Base-by-base conservation (phyloP, 92 coral and sea anemone genomes). In the Epizoanthus rinbou region DNA sequence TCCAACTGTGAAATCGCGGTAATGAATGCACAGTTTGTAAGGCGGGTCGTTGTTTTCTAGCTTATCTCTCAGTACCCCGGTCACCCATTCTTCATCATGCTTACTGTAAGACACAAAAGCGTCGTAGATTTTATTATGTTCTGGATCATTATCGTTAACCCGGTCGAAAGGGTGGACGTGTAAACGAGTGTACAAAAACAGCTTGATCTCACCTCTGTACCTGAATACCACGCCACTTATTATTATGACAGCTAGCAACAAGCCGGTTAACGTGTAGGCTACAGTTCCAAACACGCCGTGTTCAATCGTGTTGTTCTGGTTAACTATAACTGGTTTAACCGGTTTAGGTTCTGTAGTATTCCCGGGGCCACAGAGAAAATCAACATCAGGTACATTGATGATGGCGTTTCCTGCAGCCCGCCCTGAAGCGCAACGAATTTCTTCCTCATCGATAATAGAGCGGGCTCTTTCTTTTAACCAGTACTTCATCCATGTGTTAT, bases 131-230 rank as follows among this genome's bases (percentile, higher is more conserved):
- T 94, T 94, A 28, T 53, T 57, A 21, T 56, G 23, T 14, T 63
- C 19, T 10, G 88, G 84, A 24, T 94, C 95, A 10, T 89, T 80
- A 75, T 94, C 95, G 69, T 94, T 89, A 25, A 89, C 78, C 22
- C 89, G 92, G 67, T 92, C 98, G 53, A 94, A 94, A 41, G 95
- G 98, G 73, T 92, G 96, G 88, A 95, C 82, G 63, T 92, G 82
- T 53, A 94, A 86, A 54, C 88, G 92, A 5, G 98, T 86, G 78
- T 85, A 89, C 79, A 94, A 58, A 9, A 94, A 65, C 17, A 92
- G 91, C 24, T 94, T 94, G 57, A 94, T 75, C 72, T 89, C 96
- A 14, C 92, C 83, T 43, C 94, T 82, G 76, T 75, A 94, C 57
- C 64, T 84, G 80, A 86, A 88, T 22, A 86, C 60, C 11, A 93